Evolutionary conservation across 2,113 vertebrate species (phyloP), one percentile per base, ranked within the genome.

Genomic region (Eonycteris spelaea): DNA sequence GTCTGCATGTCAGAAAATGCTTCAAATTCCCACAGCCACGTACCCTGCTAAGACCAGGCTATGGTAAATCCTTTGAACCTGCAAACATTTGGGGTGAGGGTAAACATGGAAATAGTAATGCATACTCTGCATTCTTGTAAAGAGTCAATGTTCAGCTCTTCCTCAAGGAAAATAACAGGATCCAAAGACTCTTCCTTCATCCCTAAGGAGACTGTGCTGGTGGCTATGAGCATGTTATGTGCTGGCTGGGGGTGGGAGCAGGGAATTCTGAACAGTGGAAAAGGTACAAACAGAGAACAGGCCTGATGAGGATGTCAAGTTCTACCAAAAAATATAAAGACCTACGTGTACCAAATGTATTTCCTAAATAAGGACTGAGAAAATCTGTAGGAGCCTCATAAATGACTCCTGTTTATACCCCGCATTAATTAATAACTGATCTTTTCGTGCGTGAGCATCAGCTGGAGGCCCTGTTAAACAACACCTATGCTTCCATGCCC

Each of bases 161-260:
- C 70, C 75, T 84, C 59, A 78, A 80, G 75, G 61, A 70, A 91
- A 96, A 82, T 61, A 86, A 82, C 33, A 83, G n/a, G 63, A 83
- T 40, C 85, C 78, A 84, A 73, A 67, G 38, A 80, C 45, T 75
- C 65, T 38, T 79, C 53, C 68, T 86, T 89, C 57, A 65, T 70
- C 94, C 80, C 70, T 79, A 68, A 84, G 51, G 38, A 86, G 19
- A 21, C 57, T 65, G 24, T 57, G 70, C 79, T 94, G 79, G 35
- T 80, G 59, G 65, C 43, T 53, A 78, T 40, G 80, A 83, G 63
- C 28, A 28, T 12, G 48, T n/a, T 40, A 21, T 33, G 12, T 19
- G 22, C 26, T 79, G n/a, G 19, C 1, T 77, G 68, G 16, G 28
- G 71, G n/a, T 45, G 26, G 33, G 28, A 26, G 28, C n/a, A 61